Evolutionary conservation across 2,888 invertebrate species (phyloP), one percentile per base, ranked within the genome.

Genomic region (Zaprionus lineosus): DNA sequence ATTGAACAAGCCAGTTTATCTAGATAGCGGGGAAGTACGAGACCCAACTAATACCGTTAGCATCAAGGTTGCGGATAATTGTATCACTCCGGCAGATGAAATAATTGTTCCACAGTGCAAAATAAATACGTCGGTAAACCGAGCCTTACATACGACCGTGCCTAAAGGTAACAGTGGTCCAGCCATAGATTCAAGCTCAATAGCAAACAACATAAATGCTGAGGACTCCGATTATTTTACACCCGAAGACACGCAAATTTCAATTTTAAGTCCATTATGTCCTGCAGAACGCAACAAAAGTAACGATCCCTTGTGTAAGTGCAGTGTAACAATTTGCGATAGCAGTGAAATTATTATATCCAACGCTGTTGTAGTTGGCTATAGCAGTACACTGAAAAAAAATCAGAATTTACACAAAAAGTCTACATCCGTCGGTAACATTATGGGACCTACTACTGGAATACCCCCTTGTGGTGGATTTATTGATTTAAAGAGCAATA

Each of bases 161-260:
- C 39, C 56, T 2, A 68, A 65, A 2, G 53, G n/a, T n/a, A n/a
- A 50, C 1, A 48, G 58, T 11, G 47, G 60, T 1, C 15, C 59
- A 4, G 19, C 40, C 5, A 70, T 18, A 8, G 64, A 55, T 14
- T 52, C 36, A 3, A 51, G 47, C n/a, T 46, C 62, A 16, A 57
- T 63, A 31, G 28, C 62, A 39, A 56, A 64, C 12, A 81, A 43
- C 26, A 56, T 50, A 7, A 86, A 86, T 73, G 93, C 92, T 66
- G 94, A 94, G 64, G 95, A 95, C 91, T 94, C 94, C 24, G 95
- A 95, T 91, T 94, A 94, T 91, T 95, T 94, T 91, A 94, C 95
- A 28, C 94, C 94, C 16, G 95, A 95, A 88, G 95, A 95, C 90
- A 92, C 94, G 71, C 91, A 92, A 81, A 93, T 94, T 74, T 92